Evolutionary conservation across 37 sponge, comb jelly and placozoan species (phyloP).

Genomic region (Axinella damicornis): DNA sequence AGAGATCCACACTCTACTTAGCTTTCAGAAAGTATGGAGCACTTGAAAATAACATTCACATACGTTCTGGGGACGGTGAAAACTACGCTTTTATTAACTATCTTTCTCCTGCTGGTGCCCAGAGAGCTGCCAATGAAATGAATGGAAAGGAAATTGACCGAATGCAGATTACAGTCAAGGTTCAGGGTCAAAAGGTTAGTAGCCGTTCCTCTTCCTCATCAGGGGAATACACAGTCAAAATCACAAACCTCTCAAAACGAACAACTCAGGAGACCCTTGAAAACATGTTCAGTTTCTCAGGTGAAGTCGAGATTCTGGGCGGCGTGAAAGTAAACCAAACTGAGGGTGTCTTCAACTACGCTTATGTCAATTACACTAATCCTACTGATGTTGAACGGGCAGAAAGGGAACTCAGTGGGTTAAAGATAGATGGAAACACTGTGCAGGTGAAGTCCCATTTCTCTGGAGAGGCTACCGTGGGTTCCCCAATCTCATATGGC

Average conservation of each 20-base stretch:
- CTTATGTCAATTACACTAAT: constrained; percentile 21
- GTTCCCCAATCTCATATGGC: too few relatives aligned
- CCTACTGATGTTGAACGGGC: constrained; percentile 6
- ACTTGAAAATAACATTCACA: background rate
- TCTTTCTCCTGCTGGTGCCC: background rate
- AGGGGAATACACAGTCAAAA: constrained; percentile 31
- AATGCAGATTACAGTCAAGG: background rate
- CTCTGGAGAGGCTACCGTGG: too few relatives aligned
- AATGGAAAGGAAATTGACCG: background rate
- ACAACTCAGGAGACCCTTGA: constrained; percentile 6
- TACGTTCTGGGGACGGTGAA: background rate
- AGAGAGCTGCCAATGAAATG: background rate
- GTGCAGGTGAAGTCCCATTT: constrained; percentile 1
- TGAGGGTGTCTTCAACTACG: background rate
- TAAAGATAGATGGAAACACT: background rate
- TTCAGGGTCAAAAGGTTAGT: background rate
- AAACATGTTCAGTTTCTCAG: background rate
- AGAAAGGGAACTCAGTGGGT: background rate
- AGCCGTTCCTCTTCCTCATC: background rate
- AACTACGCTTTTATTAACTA: constrained; percentile 16
- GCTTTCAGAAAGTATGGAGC: background rate
- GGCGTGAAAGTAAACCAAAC: constrained; percentile 16
- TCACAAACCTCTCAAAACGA: constrained; percentile 5
- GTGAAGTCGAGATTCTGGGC: background rate
- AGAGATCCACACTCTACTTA: background rate